phyloP scores from a whole-genome alignment of 2,888 invertebrate genomes.

The Lamellibrachia satsuma region DNA sequence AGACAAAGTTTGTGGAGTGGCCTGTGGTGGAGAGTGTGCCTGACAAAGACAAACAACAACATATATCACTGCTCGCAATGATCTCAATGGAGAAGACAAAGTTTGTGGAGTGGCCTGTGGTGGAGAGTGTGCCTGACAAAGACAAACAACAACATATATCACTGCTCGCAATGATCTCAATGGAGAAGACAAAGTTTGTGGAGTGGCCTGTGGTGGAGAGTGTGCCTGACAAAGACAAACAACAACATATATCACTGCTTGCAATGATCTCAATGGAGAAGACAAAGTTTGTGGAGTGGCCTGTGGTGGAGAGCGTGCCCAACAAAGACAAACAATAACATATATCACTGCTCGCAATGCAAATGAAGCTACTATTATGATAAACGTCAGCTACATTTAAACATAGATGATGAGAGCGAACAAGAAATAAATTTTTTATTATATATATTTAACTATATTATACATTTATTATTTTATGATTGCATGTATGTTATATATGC shows the following conservation, averaged over 20 bases:
- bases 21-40: conserved; percentile 66
- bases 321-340: neutral
- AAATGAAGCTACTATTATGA: too few species aligned
- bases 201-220: conserved; percentile 66
- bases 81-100: conserved; percentile 65
- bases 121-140: conserved; percentile 63
- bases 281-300: conserved; percentile 67
- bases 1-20: conserved; percentile 67
- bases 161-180: too few species aligned
- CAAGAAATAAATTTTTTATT: too few species aligned
- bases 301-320: conserved; percentile 66
- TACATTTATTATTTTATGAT: too few species aligned
- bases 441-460: too few species aligned
- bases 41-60: conserved; percentile 36
- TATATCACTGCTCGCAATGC: too few species aligned
- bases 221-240: conserved; percentile 52
- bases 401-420: too few species aligned
- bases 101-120: conserved; percentile 67
- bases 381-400: too few species aligned
- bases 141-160: too few species aligned
- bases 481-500: too few species aligned
- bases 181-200: conserved; percentile 66
- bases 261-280: conserved; percentile 58
- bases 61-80: too few species aligned
- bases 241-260: too few species aligned